Percentiles rank a stretch among this genome's conserved stretches.
phyloP scores from a whole-genome alignment of 2,797 vertebrate species.

The Allobates femoralis region DNA sequence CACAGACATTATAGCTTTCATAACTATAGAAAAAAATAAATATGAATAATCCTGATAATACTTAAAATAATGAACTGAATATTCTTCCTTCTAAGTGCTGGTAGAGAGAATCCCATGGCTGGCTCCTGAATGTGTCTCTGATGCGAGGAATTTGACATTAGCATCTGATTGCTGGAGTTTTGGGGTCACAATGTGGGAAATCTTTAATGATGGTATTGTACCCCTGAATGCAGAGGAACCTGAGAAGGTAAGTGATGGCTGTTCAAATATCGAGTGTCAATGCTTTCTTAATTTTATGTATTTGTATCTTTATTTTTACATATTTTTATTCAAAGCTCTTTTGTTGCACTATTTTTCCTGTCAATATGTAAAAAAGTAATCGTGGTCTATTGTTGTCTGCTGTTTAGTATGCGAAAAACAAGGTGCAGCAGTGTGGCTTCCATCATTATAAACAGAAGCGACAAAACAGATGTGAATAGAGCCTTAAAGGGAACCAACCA shows the following conservation, averaged over 20 bases:
- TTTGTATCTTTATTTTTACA: too few species aligned
- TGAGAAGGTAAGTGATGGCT: slow-evolving; percentile 72
- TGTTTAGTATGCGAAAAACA: too few species aligned
- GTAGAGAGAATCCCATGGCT: slow-evolving; percentile 93
- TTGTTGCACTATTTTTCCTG: too few species aligned
- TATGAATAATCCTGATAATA: neutral
- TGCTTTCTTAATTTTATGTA: neutral
- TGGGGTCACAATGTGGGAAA: slow-evolving; percentile 91
- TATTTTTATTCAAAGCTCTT: too few species aligned
- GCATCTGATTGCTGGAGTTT: slow-evolving; percentile 95
- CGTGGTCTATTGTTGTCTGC: too few species aligned
- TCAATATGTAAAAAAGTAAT: too few species aligned
- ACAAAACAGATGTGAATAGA: too few species aligned
- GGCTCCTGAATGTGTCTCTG: slow-evolving; percentile 85
- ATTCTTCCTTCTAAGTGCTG: slow-evolving; percentile 76
- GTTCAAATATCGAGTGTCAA: neutral
- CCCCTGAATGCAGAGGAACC: slow-evolving; percentile 82
- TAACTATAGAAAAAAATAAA: neutral
- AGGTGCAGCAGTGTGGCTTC: too few species aligned
- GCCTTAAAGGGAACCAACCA: too few species aligned
- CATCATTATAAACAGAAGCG: too few species aligned
- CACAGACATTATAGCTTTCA: too few species aligned
- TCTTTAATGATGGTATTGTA: slow-evolving; percentile 85
- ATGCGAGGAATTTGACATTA: slow-evolving; percentile 74
- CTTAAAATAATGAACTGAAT: neutral